Percentiles rank a stretch among this genome's conserved stretches.
phyloP scores from a whole-genome alignment of 2,113 vertebrate species.

The Xenopus borealis region DNA sequence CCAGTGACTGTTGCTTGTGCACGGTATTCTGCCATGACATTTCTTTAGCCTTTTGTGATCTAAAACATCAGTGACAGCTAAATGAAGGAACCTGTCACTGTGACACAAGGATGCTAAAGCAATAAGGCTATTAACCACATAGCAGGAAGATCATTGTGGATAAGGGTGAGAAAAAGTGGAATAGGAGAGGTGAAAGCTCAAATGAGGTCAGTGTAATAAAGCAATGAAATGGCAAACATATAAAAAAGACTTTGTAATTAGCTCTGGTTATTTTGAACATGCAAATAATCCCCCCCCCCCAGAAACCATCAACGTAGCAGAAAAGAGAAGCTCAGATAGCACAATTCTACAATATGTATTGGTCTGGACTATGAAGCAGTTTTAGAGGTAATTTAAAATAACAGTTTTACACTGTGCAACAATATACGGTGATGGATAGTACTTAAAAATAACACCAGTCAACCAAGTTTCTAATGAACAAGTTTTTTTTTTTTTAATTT shows the following conservation, averaged over 20 bases:
- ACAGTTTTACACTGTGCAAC: too few species aligned
- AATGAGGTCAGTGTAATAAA: slow-evolving; percentile 38
- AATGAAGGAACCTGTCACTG: slow-evolving; percentile 28
- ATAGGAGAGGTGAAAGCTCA: background rate
- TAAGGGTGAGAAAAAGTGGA: slow-evolving; percentile 2
- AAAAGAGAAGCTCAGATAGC: background rate
- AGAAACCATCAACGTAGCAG: too few species aligned
- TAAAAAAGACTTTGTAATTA: slow-evolving; percentile 36
- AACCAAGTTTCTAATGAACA: background rate
- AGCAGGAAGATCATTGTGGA: slow-evolving; percentile 11
- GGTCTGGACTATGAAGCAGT: too few species aligned
- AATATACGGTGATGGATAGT: too few species aligned
- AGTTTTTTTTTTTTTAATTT: slow-evolving; percentile 42
- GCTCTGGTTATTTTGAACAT: background rate
- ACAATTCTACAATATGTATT: background rate
- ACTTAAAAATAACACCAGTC: background rate
- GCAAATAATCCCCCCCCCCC: too few species aligned
- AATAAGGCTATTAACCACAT: slow-evolving; percentile 19
- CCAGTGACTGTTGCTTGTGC: background rate
- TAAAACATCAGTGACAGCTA: slow-evolving; percentile 2
- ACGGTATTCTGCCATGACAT: background rate
- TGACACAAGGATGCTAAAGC: slow-evolving; percentile 19
- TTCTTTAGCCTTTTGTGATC: background rate
- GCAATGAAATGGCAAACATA: slow-evolving; percentile 29
- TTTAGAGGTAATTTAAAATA: too few species aligned